phyloP scores from a whole-genome alignment of 2,888 invertebrate species.

The Lathronympha strigana region DNA sequence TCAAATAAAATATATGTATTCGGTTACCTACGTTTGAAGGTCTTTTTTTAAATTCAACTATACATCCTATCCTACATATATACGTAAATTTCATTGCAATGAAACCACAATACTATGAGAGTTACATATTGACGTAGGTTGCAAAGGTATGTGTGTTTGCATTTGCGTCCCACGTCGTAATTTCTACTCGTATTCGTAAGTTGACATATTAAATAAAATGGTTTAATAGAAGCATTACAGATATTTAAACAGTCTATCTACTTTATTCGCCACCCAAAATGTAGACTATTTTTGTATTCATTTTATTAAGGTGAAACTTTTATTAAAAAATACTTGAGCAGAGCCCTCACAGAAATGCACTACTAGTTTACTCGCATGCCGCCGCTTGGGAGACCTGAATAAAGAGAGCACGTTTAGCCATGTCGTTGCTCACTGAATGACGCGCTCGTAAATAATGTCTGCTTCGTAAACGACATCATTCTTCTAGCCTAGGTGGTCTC shows the following conservation, averaged over 20 bases:
- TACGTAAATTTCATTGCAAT: no score
- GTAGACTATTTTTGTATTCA: background rate
- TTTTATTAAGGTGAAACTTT: background rate
- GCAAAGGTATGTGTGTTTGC: background rate
- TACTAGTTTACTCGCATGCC: slow-evolving; percentile 28
- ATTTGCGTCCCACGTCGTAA: background rate
- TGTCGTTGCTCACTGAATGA: slow-evolving; percentile 40
- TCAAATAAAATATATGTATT: no score
- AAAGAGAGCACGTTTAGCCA: slow-evolving; percentile 40
- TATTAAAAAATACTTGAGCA: background rate
- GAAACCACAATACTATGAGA: no score
- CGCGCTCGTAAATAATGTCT: slow-evolving; percentile 42
- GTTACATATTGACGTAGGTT: no score
- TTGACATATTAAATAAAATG: background rate
- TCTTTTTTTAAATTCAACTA: no score
- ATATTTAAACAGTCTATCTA: no score
- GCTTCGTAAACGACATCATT: slow-evolving; percentile 41
- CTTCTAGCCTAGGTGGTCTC: slow-evolving; percentile 41
- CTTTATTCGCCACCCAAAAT: no score
- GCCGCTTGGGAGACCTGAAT: slow-evolving; percentile 33
- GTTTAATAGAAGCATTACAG: no score
- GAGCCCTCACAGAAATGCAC: slow-evolving; percentile 10
- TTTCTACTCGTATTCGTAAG: background rate
- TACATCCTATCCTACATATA: no score
- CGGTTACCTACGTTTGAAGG: no score